Conservation (phyloP, 2,888 invertebrate genomes). For the Mesorhabditis sp. region DNA sequence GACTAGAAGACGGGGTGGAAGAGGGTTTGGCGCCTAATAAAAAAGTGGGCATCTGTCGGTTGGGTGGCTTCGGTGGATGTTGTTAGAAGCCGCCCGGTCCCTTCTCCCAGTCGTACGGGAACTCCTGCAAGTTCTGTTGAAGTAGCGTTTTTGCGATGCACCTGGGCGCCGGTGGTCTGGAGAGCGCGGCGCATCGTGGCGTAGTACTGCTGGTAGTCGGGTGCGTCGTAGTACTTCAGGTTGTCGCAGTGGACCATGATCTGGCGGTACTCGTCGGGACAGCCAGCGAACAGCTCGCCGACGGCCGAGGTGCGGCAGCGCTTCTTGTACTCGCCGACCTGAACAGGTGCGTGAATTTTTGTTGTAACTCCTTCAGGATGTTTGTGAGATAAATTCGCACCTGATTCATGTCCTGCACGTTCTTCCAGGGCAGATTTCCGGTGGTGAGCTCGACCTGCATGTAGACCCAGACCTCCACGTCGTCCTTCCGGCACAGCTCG, state of each 20-base stretch:
- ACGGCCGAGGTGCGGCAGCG: constrained; percentile 32
- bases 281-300: constrained; percentile 18
- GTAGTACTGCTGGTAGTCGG: constrained; percentile 45
- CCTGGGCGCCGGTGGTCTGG: constrained; percentile 18
- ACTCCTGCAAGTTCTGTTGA: constrained; percentile 21
- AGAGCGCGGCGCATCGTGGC: constrained; percentile 28
- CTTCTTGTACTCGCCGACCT: constrained; percentile 46
- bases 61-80: not conserved
- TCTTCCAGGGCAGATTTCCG: constrained; percentile 43
- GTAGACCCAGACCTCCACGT: constrained; percentile 44
- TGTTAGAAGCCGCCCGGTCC: constrained; percentile 11
- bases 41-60: no score
- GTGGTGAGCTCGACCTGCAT: constrained; percentile 44
- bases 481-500: constrained; percentile 41
- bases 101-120: constrained; percentile 40
- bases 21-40: no score
- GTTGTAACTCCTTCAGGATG: no score
- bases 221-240: constrained; percentile 51
- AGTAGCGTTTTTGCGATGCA: not conserved
- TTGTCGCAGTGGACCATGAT: constrained; percentile 32
- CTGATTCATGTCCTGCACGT: constrained; percentile 43
- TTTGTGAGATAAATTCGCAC: not conserved
- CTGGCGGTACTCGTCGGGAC: constrained; percentile 20
- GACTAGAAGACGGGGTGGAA: no score
- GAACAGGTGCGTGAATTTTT: not conserved